phyloP scores from a whole-genome alignment of 2,113 vertebrate genomes.

The Sula dactylatra region DNA sequence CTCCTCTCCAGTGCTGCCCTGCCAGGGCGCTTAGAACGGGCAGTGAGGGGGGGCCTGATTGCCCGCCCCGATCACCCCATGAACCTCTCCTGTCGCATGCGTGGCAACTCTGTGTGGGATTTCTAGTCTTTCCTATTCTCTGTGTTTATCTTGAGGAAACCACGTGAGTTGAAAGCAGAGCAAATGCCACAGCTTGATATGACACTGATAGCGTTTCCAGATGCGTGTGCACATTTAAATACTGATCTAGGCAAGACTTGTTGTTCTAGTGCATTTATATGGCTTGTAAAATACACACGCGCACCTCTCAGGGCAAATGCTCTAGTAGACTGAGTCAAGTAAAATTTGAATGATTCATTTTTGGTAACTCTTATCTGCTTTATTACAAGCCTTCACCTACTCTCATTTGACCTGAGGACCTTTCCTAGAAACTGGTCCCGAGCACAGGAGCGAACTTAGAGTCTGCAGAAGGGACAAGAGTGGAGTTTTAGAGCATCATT shows the following conservation, averaged over 20 bases:
- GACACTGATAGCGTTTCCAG: rapidly evolving
- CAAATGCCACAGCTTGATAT: neutral
- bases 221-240: neutral
- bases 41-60: neutral
- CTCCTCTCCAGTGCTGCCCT: neutral
- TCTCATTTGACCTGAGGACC: neutral
- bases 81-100: no score
- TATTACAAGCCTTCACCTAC: neutral
- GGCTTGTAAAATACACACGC: rapidly evolving
- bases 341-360: neutral
- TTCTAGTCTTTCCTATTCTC: no score
- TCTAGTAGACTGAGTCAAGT: rapidly evolving
- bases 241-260: rapidly evolving
- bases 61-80: no score
- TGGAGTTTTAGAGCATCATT: neutral
- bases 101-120: neutral
- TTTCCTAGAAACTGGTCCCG: no score
- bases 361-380: neutral
- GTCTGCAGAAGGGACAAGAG: neutral
- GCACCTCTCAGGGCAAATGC: neutral
- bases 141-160: neutral
- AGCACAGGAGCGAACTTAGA: neutral
- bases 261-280: neutral
- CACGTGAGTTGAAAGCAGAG: no score
- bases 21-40: neutral